These are phyloP conservation scores for Hiodon alosoides DNA, from an alignment of 2,113 vertebrate species.

Conservation along the genomic window DNA sequence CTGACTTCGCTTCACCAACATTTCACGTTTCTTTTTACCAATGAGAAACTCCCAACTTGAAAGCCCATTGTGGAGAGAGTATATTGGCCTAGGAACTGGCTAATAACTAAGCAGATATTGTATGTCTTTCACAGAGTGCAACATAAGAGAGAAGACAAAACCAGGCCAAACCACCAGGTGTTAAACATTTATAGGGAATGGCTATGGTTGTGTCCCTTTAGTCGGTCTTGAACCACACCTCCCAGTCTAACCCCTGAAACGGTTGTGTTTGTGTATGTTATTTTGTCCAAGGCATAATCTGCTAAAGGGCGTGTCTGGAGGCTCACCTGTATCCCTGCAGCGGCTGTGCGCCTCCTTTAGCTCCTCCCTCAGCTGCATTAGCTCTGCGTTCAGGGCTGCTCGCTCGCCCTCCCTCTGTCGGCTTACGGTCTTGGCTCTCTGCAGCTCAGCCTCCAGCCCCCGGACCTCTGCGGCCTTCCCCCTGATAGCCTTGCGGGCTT, in stretches of 20 bases:
- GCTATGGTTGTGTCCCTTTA: too few relatives aligned
- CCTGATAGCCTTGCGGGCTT: slow-evolving; percentile 41
- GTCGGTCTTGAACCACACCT: not conserved
- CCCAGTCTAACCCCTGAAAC: slow-evolving; percentile 28
- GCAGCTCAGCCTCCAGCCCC: slow-evolving; percentile 40
- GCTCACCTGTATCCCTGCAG: slow-evolving; percentile 47
- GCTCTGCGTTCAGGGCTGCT: slow-evolving; percentile 33
- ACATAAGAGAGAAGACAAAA: too few relatives aligned
- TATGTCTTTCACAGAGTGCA: too few relatives aligned
- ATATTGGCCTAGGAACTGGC: too few relatives aligned
- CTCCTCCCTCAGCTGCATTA: slow-evolving; percentile 40
- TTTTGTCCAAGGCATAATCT: slow-evolving; percentile 10
- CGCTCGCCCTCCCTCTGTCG: slow-evolving; percentile 42
- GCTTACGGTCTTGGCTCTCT: slow-evolving; percentile 41
- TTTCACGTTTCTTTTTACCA: slow-evolving; percentile 4
- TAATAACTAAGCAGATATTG: too few relatives aligned
- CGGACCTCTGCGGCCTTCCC: slow-evolving; percentile 30
- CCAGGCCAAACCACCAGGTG: not conserved
- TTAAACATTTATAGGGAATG: not conserved
- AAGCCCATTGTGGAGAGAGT: not conserved
- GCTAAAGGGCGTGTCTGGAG: too few relatives aligned
- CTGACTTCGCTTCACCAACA: too few relatives aligned
- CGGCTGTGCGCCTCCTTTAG: slow-evolving; percentile 45
- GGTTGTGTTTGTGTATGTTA: slow-evolving; percentile 13
- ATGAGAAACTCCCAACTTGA: slow-evolving; percentile 37